Conservation (phyloP, 2,113 vertebrate species). For the Notarius lentiginosus region DNA sequence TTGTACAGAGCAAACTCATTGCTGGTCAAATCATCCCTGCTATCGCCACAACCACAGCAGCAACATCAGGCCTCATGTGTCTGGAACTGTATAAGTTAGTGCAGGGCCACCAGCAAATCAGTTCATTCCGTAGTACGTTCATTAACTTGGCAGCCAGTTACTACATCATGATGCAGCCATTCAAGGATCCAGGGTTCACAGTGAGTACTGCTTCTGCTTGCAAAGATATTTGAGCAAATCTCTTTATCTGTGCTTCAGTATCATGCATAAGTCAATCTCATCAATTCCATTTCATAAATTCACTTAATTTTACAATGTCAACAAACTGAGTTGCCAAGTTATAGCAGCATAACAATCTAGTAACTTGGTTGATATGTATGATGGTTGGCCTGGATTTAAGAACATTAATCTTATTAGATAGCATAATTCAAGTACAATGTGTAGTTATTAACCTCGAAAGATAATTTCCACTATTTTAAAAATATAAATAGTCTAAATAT, state of each 20-base stretch:
- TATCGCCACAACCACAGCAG: slow-evolving; percentile 83
- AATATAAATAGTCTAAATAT: not conserved
- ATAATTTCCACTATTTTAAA: not conserved
- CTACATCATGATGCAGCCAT: slow-evolving; percentile 63
- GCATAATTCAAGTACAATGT: not conserved
- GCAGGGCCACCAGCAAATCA: slow-evolving; percentile 62
- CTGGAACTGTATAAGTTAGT: slow-evolving; percentile 87
- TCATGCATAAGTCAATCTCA: not conserved
- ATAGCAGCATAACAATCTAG: not conserved
- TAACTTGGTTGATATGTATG: not conserved
- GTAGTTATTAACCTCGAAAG: not conserved
- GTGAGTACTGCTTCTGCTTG: slow-evolving; percentile 61
- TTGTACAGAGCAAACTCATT: slow-evolving; percentile 81
- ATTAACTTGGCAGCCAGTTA: slow-evolving; percentile 68
- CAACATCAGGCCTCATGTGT: slow-evolving; percentile 81
- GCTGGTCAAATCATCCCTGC: slow-evolving; percentile 83
- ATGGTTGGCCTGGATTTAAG: not conserved
- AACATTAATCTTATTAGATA: not conserved
- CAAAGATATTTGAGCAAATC: not conserved
- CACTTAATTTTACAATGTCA: not conserved
- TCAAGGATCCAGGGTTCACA: slow-evolving; percentile 44
- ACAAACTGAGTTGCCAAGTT: not conserved
- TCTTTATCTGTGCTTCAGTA: not conserved
- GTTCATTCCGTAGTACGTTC: slow-evolving; percentile 72
- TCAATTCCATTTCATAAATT: not conserved